Percentiles rank a stretch among this genome's conserved stretches.
phyloP scores from a whole-genome alignment of 2,113 vertebrate genomes.

The Anguilla rostrata region DNA sequence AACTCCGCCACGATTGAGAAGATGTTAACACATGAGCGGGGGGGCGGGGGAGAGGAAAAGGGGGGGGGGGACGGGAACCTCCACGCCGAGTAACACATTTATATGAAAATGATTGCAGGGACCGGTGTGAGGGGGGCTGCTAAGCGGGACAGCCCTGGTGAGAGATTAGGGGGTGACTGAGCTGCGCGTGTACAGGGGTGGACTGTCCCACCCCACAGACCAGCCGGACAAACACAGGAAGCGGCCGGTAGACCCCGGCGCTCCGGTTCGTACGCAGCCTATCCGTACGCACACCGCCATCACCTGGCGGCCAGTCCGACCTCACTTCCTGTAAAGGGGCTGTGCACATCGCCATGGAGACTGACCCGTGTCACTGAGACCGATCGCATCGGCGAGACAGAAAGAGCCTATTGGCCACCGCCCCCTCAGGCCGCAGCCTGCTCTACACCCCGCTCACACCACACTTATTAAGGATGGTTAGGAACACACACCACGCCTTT shows the following conservation, averaged over 20 bases:
- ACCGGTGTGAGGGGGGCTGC: background rate
- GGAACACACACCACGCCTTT: background rate
- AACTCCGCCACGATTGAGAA: slow-evolving; percentile 48
- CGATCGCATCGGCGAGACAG: background rate
- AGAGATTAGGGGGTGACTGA: background rate
- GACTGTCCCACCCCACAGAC: background rate
- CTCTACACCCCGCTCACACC: no score
- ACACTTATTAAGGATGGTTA: background rate
- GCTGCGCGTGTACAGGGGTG: background rate
- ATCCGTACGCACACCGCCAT: no score
- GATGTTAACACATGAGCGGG: slow-evolving; percentile 22
- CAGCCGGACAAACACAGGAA: background rate
- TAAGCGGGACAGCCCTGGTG: background rate
- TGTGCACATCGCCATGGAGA: background rate
- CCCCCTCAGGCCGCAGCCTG: no score
- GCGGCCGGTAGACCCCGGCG: background rate
- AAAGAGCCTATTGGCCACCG: no score
- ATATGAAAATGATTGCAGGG: background rate
- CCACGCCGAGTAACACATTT: background rate
- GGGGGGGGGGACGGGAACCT: background rate
- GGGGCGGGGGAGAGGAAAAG: background rate
- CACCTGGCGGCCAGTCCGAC: background rate
- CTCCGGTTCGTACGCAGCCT: no score
- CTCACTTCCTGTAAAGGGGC: background rate
- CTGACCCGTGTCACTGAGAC: background rate